Evolutionary conservation across 1,140 invertebrate genomes (phyloP).

Genomic region (Drosophila ambigua): DNA sequence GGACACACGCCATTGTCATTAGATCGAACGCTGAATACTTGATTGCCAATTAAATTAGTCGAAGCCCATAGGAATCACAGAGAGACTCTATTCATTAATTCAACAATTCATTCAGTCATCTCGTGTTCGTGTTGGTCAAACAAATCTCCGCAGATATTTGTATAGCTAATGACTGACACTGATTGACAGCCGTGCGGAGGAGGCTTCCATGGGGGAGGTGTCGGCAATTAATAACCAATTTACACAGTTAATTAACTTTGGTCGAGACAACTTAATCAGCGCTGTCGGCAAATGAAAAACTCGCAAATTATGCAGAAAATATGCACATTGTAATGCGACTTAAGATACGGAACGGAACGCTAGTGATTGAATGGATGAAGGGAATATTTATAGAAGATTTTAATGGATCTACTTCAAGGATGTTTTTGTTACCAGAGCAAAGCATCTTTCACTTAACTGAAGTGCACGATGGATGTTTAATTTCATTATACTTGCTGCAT

Average conservation of each 20-base stretch:
- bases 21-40: conserved; percentile 66
- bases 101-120: conserved; percentile 61
- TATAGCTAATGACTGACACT: conserved; percentile 43
- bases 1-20: conserved; percentile 63
- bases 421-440: no score
- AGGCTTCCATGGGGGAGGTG: conserved; percentile 19
- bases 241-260: conserved; percentile 29
- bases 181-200: conserved; percentile 41
- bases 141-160: conserved; percentile 45
- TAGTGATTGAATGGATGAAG: no score
- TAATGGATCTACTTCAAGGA: no score
- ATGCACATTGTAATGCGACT: no score
- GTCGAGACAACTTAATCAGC: conserved; percentile 34
- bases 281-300: neutral
- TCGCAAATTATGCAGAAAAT: no score
- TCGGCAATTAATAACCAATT: conserved; percentile 42
- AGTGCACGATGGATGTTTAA: no score
- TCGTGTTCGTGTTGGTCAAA: conserved; percentile 35
- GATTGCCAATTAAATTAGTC: conserved; percentile 73
- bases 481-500: no score
- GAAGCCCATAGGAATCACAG: conserved; percentile 40
- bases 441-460: no score
- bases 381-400: no score
- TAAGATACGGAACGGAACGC: no score
- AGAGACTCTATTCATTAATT: conserved; percentile 55